Evolutionary conservation across 2,113 vertebrate genomes (phyloP).

Genomic region (Otolemur garnettii): DNA sequence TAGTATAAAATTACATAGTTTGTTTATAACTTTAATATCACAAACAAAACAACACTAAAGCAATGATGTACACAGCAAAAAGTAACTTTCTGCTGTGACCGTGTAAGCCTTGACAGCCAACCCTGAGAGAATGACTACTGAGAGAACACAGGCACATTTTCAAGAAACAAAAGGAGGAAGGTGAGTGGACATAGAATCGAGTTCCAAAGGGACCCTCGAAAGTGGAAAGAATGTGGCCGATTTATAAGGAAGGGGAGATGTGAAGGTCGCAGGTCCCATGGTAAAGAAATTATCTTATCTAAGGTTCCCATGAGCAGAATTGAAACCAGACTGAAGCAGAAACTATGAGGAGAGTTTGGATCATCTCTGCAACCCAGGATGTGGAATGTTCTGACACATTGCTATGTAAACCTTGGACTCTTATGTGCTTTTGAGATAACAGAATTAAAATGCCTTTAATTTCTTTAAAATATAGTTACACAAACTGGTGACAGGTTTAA

Average conservation of each 20-base stretch:
- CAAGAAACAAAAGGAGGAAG: not conserved
- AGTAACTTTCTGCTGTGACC: not conserved
- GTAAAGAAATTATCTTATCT: not conserved
- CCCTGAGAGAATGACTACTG: not conserved
- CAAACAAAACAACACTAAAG: not conserved
- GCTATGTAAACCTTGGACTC: not conserved
- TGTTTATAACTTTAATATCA: not conserved
- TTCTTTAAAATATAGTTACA: not conserved
- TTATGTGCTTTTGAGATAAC: not conserved
- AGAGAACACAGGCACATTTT: not conserved
- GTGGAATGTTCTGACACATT: not conserved
- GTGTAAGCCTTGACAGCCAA: not conserved
- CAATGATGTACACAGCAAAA: not conserved
- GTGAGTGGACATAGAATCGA: not conserved
- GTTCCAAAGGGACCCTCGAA: not conserved
- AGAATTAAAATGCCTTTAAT: not conserved
- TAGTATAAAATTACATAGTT: not conserved
- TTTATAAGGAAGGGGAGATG: not conserved
- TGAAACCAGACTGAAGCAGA: not conserved
- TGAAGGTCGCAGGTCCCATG: not conserved
- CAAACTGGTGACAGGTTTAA: not conserved
- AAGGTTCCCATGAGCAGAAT: not conserved
- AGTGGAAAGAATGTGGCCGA: not conserved
- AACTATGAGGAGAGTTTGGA: not conserved
- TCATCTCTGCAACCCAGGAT: not conserved